Evolutionary conservation across 2,113 vertebrate genomes (phyloP).

Genomic region (Gobio gobio): DNA sequence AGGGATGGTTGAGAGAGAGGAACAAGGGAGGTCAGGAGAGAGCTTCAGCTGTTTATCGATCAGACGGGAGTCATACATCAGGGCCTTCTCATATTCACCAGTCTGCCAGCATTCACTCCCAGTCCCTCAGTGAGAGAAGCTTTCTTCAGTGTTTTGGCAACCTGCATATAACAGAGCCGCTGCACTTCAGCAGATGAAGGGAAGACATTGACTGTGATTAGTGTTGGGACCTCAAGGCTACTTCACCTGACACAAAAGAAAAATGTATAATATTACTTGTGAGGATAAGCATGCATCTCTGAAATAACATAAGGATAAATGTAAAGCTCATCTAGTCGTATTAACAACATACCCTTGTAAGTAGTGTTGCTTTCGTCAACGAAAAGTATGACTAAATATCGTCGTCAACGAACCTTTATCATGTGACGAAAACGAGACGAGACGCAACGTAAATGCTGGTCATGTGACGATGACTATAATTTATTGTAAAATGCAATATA

Average conservation of each 20-base stretch:
- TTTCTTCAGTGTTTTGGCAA: constrained; percentile 44
- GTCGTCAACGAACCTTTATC: too few species aligned
- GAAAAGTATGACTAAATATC: too few species aligned
- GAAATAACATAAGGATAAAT: constrained; percentile 6
- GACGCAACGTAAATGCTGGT: too few species aligned
- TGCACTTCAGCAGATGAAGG: constrained; percentile 37
- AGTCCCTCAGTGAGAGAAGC: constrained; percentile 35
- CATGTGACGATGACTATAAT: too few species aligned
- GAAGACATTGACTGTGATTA: constrained; percentile 37
- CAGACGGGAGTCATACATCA: constrained; percentile 46
- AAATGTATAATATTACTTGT: constrained; percentile 57
- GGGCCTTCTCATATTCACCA: constrained; percentile 20
- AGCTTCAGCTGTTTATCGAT: constrained; percentile 49
- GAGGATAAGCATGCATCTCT: constrained; percentile 5
- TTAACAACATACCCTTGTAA: constrained; percentile 3
- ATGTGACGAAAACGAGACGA: too few species aligned
- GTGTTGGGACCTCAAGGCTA: constrained; percentile 49
- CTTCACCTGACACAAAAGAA: constrained; percentile 54
- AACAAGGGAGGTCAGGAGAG: constrained; percentile 42
- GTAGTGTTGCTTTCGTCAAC: too few species aligned
- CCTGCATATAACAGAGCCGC: constrained; percentile 1
- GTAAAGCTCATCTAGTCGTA: not conserved
- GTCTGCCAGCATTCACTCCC: constrained; percentile 27
- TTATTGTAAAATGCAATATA: too few species aligned
- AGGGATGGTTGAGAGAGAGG: constrained; percentile 35